Base-by-base conservation (phyloP, 2,888 invertebrate species). In the Laothoe populi region DNA sequence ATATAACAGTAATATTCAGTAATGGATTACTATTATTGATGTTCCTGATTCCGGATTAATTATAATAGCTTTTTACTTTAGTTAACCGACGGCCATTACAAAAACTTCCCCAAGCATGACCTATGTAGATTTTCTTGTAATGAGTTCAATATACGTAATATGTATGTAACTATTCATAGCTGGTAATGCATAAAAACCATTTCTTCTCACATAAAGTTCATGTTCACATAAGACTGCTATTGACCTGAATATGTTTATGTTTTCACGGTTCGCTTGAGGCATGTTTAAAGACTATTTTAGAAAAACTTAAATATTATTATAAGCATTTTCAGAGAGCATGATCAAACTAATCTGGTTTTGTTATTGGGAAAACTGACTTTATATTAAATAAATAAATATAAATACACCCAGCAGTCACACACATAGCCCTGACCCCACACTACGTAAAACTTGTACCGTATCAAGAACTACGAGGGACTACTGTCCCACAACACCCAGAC, bases 281-380 rank as follows among this genome's bases (percentile, higher is more conserved):
- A 31, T 16, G 8, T 49, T 49, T 49, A 26, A 16, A n/a, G 16
- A 31, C 7, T 16, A 49, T 49, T 16, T 49, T 49, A 31, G 26
- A 8, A 26, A 49, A 49, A 31, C 49, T 26, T 16, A 26, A 49
- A 49, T 49, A 49, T 49, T 49, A 49, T 49, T 31, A 13, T 49
- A 49, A 31, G 49, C 49, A 13, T 8, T 49, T 45, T 21, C 45
- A 48, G n/a, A 48, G 24, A 7, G 48, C 24, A n/a, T 26, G 2
- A 49, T 49, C 16, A 16, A 49, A 31, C 49, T 49, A 49, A 49
- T 49, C 31, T 31, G 16, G 49, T 49, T 31, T 31, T 31, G 49
- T 49, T 49, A 16, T 8, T 16, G 1, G 8, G n/a, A 8, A 49
- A 31, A 16, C 49, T 26, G n/a, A 31, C 10, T 49, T 26, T 26